Conservation (phyloP, 2,888 invertebrate species). For the Lycaena phlaeas region DNA sequence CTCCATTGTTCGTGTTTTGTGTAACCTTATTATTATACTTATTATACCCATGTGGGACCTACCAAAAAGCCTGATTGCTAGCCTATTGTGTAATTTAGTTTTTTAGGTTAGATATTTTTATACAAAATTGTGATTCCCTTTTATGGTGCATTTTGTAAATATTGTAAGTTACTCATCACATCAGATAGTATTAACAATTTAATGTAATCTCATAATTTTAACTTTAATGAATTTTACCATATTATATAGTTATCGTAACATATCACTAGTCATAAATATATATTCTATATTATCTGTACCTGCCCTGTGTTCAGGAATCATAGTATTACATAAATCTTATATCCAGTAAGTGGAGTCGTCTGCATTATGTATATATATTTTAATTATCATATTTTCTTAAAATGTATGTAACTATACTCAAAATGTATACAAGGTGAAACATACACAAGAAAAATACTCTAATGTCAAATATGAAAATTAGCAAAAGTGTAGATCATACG, state of each 20-base stretch:
- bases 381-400: too few species aligned
- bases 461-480: too few species aligned
- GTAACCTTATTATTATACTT: constrained; percentile 25
- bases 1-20: constrained; percentile 46
- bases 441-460: too few species aligned
- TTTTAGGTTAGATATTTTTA: constrained; percentile 33
- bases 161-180: constrained; percentile 24
- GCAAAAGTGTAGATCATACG: too few species aligned
- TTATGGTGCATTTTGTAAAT: constrained; percentile 51
- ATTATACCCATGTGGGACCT: constrained; percentile 39
- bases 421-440: too few species aligned
- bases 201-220: constrained; percentile 24
- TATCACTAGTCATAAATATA: constrained; percentile 67
- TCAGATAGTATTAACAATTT: constrained; percentile 16
- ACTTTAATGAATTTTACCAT: constrained; percentile 42
- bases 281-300: constrained; percentile 58
- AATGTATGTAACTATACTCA: too few species aligned
- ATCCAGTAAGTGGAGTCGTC: too few species aligned
- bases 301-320: constrained; percentile 65
- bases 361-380: too few species aligned
- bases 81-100: constrained; percentile 22
- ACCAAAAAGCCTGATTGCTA: constrained; percentile 62
- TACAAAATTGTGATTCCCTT: constrained; percentile 28
- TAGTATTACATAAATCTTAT: constrained; percentile 24
- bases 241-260: constrained; percentile 64